Conservation (phyloP, 2,113 vertebrate species). For the Zosterops lateralis region DNA sequence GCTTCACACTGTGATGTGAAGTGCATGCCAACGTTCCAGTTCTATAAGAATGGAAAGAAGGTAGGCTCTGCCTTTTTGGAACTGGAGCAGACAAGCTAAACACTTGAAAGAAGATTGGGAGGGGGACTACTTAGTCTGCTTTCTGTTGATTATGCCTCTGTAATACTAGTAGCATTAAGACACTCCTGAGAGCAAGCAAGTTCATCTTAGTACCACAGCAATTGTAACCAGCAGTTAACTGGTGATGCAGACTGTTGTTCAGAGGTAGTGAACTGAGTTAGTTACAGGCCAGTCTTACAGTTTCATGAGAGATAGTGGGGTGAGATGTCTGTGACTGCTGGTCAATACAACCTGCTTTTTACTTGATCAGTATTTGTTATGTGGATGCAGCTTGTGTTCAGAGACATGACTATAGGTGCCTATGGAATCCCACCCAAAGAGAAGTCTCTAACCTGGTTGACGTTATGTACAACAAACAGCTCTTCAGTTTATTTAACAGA, state of each 20-base stretch:
- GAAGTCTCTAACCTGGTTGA: background rate
- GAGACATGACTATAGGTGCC: background rate
- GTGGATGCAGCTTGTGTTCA: background rate
- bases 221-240: background rate
- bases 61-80: slow-evolving; percentile 62
- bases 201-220: background rate
- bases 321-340: background rate
- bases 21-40: slow-evolving; percentile 94
- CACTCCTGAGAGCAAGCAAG: background rate
- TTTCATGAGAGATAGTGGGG: background rate
- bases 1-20: slow-evolving; percentile 72
- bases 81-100: background rate
- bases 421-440: background rate
- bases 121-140: background rate
- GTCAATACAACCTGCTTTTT: background rate
- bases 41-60: slow-evolving; percentile 81
- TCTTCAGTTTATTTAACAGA: background rate
- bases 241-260: background rate
- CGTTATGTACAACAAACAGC: background rate
- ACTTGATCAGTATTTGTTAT: background rate
- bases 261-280: background rate
- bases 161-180: background rate
- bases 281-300: background rate
- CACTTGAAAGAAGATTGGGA: background rate
- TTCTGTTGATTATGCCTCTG: background rate